Base-by-base conservation (phyloP, 2,113 vertebrate genomes). In the Chloroceryle aenea region DNA sequence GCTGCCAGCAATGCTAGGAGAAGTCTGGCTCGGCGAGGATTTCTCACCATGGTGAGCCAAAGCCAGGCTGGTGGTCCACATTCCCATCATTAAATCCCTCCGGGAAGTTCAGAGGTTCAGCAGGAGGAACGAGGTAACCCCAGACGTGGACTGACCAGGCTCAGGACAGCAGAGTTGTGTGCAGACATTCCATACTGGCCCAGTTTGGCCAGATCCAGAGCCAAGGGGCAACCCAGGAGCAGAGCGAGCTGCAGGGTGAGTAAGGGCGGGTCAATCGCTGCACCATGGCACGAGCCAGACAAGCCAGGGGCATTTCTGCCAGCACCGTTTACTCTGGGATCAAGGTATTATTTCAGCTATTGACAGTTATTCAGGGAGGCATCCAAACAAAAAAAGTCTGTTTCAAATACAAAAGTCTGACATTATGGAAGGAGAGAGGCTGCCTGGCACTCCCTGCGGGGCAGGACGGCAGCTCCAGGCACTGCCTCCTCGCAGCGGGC, bases 401-500 rank as follows among this genome's bases (percentile, higher is more conserved):
- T 16, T 79, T 55, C 52, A 38, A 43, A 43, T 20, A 22, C n/a
- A n/a, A 20, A 36, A 9, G 29, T 19, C 43, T 72, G 79, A 42
- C 80, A 48, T 0, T 30, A 25, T 17, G 72, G 89, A 43, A 87
- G 87, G 76, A 23, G 87, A 50, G 47, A 32, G 1, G 18, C 75
- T 82, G 93, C 73, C 86, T 53, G 64, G 71, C 75, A 36, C 48
- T 69, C 50, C 84, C 27, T 59, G 53, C 45, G 48, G 22, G 66
- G 80, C 87, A 89, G 84, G 61, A 47, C 7, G 69, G 79, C 64
- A 59, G 25, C 82, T 40, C 40, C 77, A 82, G 77, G 78, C 76
- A 83, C 19, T 62, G 68, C 90, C 72, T 90, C 87, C 91, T 76
- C 87, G 53, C 75, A 89, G 92, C 80, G 86, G 93, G 89, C 96